Evolutionary conservation across 2,888 invertebrate species (phyloP).

Genomic region (Camponotus fellah): DNA sequence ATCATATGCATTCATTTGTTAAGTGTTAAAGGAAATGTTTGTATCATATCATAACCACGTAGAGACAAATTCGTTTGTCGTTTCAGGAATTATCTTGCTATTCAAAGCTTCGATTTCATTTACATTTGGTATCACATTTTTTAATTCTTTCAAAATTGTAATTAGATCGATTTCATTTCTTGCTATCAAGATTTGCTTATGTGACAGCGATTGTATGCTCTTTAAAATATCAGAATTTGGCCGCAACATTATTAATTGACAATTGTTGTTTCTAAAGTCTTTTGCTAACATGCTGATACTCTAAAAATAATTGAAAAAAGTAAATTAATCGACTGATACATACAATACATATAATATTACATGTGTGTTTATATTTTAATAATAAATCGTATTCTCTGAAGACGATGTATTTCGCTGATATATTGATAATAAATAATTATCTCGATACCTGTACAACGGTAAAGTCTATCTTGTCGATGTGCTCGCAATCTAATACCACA

Average conservation of each 20-base stretch:
- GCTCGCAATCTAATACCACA: slow-evolving; percentile 89
- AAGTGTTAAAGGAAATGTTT: background rate
- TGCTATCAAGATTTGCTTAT: slow-evolving; percentile 73
- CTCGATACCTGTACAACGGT: slow-evolving; percentile 89
- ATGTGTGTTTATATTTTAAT: background rate
- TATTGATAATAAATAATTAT: background rate
- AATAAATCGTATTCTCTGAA: background rate
- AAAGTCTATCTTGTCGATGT: slow-evolving; percentile 89
- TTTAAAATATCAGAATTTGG: slow-evolving; percentile 70
- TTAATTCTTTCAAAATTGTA: slow-evolving; percentile 67
- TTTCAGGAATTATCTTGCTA: slow-evolving; percentile 2
- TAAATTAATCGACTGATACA: background rate
- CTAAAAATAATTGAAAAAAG: slow-evolving; percentile 64
- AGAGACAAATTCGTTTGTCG: slow-evolving; percentile 48
- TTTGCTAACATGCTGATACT: slow-evolving; percentile 74
- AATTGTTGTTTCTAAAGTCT: slow-evolving; percentile 76
- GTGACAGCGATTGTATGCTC: slow-evolving; percentile 75
- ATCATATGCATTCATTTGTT: background rate
- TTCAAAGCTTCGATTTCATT: slow-evolving; percentile 52
- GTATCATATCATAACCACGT: slow-evolving; percentile 64
- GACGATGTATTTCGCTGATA: background rate
- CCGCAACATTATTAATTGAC: slow-evolving; percentile 76
- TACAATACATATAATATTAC: background rate
- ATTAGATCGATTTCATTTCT: slow-evolving; percentile 76
- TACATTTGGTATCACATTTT: slow-evolving; percentile 38